Evolutionary conservation across 2,113 vertebrate genomes (phyloP), one percentile per base, ranked within the genome.

Genomic region (Dasypus novemcinctus): DNA sequence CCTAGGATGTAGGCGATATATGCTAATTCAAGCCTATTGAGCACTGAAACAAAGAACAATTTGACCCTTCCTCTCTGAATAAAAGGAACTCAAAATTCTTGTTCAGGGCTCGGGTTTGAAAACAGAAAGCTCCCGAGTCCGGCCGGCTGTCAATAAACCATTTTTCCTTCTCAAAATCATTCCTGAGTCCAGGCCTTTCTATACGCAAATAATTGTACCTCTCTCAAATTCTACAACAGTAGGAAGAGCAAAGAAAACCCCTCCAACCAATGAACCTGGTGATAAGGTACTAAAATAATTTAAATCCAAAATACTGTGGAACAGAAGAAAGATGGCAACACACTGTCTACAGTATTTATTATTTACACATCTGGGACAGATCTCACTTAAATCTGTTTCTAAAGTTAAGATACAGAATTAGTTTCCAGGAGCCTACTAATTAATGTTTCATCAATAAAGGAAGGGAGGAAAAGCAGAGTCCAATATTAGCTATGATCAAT

Each of bases 281-380:
- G 76, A 72, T 46, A 63, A 25, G 57, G 78, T 4, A 80, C 71
- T n/a, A 94, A 76, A 81, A 75, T 54, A 43, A 63, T 13, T 54
- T 61, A 49, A 63, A 88, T 1, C 41, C 5, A 33, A 94, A 54
- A 9, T 43, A 12, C 49, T 72, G 14, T 27, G 57, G 92, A 54
- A 57, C 89, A 72, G 23, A 27, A 57, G 4, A 14, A 49, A 46
- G 33, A 21, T 33, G 82, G 20, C 5, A 49, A 7, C 4, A 2
- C 0, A 84, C 10, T 0, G 0, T 7, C 1, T 1, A 59, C 61
- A 90, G 41, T 4, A 17, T 11, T 0, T 1, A 1, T 1, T 49
- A 4, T 54, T 66, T 46, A 57, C 59, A 59, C 27, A 76, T 66
- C n/a, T 20, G 2, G 29, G 18, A 7, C 1, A 52, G 21, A 5